Evolutionary conservation across 2,797 vertebrate genomes (phyloP), one percentile per base, ranked within the genome.

Genomic region (Acipenser ruthenus): DNA sequence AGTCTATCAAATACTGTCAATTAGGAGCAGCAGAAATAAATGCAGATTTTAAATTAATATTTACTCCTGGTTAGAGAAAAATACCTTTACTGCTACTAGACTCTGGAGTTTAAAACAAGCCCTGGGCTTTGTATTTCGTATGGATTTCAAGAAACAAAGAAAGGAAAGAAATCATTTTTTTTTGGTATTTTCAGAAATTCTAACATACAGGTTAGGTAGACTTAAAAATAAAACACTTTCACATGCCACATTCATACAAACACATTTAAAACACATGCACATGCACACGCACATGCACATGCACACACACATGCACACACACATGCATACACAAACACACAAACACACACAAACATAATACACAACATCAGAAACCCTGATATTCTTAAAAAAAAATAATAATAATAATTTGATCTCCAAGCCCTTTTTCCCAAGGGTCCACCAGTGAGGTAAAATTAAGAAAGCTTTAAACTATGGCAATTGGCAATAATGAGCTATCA

Each of bases 401-500:
- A 66, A 75, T 80, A 75, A 65, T 73, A 80, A 89, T 89, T 77
- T 87, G 90, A 90, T 79, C 74, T 76, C 75, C 65, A 68, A 82
- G 78, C 71, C 80, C 37, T 37, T 37, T 81, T 80, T 93, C 90
- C 88, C 83, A 76, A 86, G 86, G 91, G 78, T 89, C 85, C 77
- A 70, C 81, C 75, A 67, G 76, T 74, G 82, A 87, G 87, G 84
- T 86, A 88, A 92, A 93, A 93, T 83, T 88, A 91, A 93, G 92
- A 90, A 92, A 90, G 87, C 87, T 89, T 94, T 93, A 93, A 95
- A 95, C 90, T 92, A 91, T 90, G 37, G 88, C 92, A 93, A 92
- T 92, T 91, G 90, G 91, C 92, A 94, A 95, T 97, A 97, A 99
- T 92, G 94, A 97, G 92, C 92, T 87, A 93, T 96, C 95, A 96